Evolutionary conservation across 1,140 invertebrate species (phyloP).

Genomic region (Catajapyx aquilonaris): DNA sequence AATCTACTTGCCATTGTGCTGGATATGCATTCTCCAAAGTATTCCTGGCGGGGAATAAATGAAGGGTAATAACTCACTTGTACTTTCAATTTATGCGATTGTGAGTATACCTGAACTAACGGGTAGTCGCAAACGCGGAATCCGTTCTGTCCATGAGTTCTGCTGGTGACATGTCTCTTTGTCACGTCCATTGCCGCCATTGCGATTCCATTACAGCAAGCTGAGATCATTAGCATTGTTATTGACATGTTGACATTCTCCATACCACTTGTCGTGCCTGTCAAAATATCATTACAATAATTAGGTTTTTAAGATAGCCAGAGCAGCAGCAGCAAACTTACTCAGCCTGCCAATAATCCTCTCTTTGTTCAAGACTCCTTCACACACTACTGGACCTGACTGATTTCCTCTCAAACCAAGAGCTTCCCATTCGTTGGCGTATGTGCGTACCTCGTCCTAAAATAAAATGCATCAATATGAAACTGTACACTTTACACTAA

Average conservation of each 20-base stretch:
- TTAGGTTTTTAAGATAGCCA: neutral
- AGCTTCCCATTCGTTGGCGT: constrained; percentile 11
- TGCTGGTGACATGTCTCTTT: constrained; percentile 11
- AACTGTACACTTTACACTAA: no score
- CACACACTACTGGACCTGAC: constrained; percentile 12
- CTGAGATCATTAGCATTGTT: constrained; percentile 4
- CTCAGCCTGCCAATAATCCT: constrained; percentile 8
- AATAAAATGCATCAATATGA: no score
- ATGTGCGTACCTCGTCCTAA: constrained; percentile 11
- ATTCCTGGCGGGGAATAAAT: neutral
- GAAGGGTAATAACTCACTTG: neutral
- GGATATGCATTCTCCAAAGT: neutral
- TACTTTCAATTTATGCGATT: no score
- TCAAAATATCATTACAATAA: neutral
- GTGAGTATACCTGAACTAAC: constrained; percentile 10
- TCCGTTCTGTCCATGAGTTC: constrained; percentile 10
- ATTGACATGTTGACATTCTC: constrained; percentile 5
- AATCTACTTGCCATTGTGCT: neutral
- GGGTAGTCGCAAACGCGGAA: constrained; percentile 12
- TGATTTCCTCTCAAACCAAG: constrained; percentile 13
- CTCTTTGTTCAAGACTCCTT: constrained; percentile 9
- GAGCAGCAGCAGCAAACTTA: neutral
- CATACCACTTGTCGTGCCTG: constrained; percentile 1
- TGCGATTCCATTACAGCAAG: constrained; percentile 10
- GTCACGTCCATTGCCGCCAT: constrained; percentile 11